Evolutionary conservation across 2,113 vertebrate genomes (phyloP).

Genomic region (Salvelinus sp.): DNA sequence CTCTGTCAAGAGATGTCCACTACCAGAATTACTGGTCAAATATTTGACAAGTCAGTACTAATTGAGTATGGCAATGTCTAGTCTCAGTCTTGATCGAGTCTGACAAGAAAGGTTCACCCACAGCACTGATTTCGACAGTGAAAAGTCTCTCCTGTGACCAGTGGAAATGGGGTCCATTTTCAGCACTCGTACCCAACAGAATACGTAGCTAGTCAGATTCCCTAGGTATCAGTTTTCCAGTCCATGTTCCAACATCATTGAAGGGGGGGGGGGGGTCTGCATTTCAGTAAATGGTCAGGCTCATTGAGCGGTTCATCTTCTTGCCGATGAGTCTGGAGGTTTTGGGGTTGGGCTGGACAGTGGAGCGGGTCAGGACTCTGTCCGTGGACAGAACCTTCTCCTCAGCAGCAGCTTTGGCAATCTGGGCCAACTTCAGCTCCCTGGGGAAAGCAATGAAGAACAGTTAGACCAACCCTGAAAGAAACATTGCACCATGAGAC

Average conservation of each 20-base stretch:
- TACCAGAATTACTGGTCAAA: background rate
- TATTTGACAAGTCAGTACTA: background rate
- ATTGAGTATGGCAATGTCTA: background rate
- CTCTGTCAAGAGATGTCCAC: background rate
- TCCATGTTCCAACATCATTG: slow-evolving; percentile 44
- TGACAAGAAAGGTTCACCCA: background rate
- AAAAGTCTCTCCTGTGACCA: background rate
- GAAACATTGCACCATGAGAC: slow-evolving; percentile 6
- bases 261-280: background rate
- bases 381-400: slow-evolving; percentile 89
- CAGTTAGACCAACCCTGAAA: background rate
- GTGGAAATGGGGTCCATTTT: background rate
- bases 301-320: slow-evolving; percentile 96
- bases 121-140: background rate
- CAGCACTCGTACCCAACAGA: slow-evolving; percentile 43
- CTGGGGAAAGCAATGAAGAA: slow-evolving; percentile 65
- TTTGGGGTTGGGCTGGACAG: slow-evolving; percentile 81
- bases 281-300: slow-evolving; percentile 92
- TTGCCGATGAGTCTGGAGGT: slow-evolving; percentile 90
- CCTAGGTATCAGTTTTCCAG: background rate
- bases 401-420: slow-evolving; percentile 91
- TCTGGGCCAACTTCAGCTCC: slow-evolving; percentile 96
- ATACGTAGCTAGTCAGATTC: slow-evolving; percentile 47
- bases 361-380: slow-evolving; percentile 89
- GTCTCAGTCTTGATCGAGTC: background rate